Evolutionary conservation across 2,888 invertebrate species (phyloP).

Genomic region (Steinernema hermaphroditum): DNA sequence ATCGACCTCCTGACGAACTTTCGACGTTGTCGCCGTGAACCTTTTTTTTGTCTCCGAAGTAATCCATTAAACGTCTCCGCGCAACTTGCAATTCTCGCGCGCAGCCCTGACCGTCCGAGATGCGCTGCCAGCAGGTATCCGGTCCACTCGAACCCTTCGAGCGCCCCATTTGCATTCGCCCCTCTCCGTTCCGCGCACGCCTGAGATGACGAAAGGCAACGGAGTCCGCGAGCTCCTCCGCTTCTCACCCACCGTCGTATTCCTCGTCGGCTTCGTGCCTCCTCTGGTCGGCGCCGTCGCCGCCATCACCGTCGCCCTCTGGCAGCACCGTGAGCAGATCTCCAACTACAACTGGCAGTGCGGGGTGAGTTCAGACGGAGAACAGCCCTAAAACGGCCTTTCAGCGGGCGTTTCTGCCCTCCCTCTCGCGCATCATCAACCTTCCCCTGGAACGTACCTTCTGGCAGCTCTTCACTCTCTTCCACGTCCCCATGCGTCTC

Average conservation of each 20-base stretch:
- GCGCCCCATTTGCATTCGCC: conserved; percentile 14
- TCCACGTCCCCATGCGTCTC: conserved; percentile 63
- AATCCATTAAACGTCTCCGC: conserved; percentile 4
- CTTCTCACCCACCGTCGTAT: conserved; percentile 53
- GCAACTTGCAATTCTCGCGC: conserved; percentile 25
- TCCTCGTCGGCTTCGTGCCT: conserved; percentile 63
- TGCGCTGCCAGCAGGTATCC: conserved; percentile 2
- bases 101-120: neutral
- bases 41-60: neutral
- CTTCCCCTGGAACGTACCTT: conserved; percentile 64
- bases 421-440: conserved; percentile 65
- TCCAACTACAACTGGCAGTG: conserved; percentile 66
- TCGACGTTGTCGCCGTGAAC: neutral
- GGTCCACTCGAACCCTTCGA: neutral
- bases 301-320: conserved; percentile 61
- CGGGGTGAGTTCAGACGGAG: conserved; percentile 50
- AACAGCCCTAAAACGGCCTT: too few species aligned
- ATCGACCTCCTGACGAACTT: neutral
- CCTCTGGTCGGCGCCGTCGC: conserved; percentile 63
- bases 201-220: neutral
- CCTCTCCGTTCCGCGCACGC: neutral
- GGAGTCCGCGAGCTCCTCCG: conserved; percentile 39
- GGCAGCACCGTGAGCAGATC: conserved; percentile 65
- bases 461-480: conserved; percentile 64
- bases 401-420: conserved; percentile 63